Conservation (phyloP, 2,797 vertebrate species). For the Percopsis omiscomaycus region DNA sequence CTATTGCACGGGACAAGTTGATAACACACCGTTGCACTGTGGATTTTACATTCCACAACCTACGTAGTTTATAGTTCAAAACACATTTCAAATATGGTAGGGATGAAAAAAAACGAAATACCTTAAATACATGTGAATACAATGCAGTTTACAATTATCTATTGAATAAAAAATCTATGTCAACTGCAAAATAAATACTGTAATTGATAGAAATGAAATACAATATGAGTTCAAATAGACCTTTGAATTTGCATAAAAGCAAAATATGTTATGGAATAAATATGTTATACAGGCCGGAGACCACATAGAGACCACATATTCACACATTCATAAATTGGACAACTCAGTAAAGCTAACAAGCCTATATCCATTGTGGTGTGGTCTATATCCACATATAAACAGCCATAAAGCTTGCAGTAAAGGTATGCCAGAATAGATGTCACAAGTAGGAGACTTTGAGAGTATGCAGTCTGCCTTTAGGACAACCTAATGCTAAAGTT, state of each 20-base stretch:
- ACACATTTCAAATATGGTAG: too few species aligned
- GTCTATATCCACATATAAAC: neutral
- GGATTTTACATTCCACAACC: slow-evolving; percentile 36
- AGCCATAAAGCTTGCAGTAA: neutral
- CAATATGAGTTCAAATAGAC: too few species aligned
- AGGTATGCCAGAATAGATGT: neutral
- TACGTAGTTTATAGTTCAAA: neutral
- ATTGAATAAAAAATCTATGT: neutral
- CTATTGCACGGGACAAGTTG: slow-evolving; percentile 9
- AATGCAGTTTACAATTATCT: neutral
- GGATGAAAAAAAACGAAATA: too few species aligned
- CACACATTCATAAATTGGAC: neutral
- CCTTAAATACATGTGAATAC: too few species aligned
- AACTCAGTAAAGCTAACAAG: neutral
- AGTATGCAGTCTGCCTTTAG: neutral
- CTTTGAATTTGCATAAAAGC: neutral
- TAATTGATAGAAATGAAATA: too few species aligned
- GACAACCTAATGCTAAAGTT: neutral
- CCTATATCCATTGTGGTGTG: neutral
- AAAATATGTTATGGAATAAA: too few species aligned
- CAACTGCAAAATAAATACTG: too few species aligned
- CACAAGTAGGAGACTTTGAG: neutral
- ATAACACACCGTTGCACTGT: slow-evolving; percentile 38
- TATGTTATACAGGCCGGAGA: too few species aligned
- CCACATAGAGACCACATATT: too few species aligned